Conservation (phyloP, 2,888 invertebrate genomes). For the Scaptomyza flava region DNA sequence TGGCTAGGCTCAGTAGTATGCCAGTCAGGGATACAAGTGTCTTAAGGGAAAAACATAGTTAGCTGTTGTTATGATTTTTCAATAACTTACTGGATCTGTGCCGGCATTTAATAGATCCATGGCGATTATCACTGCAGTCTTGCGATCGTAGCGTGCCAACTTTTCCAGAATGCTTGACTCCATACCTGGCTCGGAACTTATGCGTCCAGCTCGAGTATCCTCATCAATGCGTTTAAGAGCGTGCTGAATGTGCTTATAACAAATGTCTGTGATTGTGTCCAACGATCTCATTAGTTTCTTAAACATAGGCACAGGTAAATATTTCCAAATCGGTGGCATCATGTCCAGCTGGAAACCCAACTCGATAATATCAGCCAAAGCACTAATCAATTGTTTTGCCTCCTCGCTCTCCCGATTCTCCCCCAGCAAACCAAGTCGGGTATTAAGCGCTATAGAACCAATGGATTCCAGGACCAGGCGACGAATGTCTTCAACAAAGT, state of each 20-base stretch:
- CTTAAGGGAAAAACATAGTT: slow-evolving; percentile 12
- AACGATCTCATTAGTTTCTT: slow-evolving; percentile 61
- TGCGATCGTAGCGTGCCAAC: slow-evolving; percentile 87
- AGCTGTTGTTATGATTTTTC: rapidly evolving
- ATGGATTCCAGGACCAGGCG: slow-evolving; percentile 87
- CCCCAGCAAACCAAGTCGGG: slow-evolving; percentile 75
- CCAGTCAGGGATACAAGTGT: slow-evolving; percentile 85
- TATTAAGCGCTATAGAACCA: slow-evolving; percentile 83
- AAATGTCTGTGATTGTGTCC: slow-evolving; percentile 74
- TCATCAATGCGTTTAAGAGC: slow-evolving; percentile 79
- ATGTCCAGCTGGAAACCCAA: slow-evolving; percentile 74
- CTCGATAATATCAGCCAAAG: slow-evolving; percentile 54
- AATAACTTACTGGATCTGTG: slow-evolving; percentile 88
- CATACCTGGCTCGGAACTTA: slow-evolving; percentile 40
- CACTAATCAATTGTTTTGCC: slow-evolving; percentile 47
- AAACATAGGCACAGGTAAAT: slow-evolving; percentile 73
- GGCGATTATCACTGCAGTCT: slow-evolving; percentile 88
- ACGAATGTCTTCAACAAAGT: slow-evolving; percentile 85
- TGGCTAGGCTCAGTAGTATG: slow-evolving; percentile 87
- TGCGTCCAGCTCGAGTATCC: slow-evolving; percentile 73
- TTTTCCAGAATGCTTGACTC: slow-evolving; percentile 87
- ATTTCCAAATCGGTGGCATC: slow-evolving; percentile 79
- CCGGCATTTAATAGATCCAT: slow-evolving; percentile 90
- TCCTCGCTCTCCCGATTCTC: slow-evolving; percentile 64
- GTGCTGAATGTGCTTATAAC: slow-evolving; percentile 79